Evolutionary conservation across 2,797 vertebrate genomes (phyloP).

Genomic region (Chelon auratus): DNA sequence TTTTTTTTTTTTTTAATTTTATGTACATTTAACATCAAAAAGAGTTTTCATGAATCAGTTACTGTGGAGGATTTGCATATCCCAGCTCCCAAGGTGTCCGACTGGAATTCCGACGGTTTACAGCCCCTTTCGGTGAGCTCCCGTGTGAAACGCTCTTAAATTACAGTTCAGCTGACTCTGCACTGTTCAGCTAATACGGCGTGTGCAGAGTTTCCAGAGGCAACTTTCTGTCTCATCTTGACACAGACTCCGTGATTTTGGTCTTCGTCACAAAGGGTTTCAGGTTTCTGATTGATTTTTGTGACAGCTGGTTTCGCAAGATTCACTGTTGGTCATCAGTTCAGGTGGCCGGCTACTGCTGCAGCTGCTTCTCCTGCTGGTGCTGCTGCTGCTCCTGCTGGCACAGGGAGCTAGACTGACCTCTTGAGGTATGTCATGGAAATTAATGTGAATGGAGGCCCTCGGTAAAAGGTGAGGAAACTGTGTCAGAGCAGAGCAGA

Average conservation of each 20-base stretch:
- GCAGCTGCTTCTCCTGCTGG: neutral
- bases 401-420: slow-evolving; percentile 73
- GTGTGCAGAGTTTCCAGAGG: neutral
- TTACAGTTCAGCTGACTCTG: neutral
- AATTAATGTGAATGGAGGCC: slow-evolving; percentile 27
- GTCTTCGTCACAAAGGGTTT: neutral
- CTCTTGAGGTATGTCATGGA: slow-evolving; percentile 75
- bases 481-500: neutral
- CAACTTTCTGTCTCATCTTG: neutral
- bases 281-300: neutral
- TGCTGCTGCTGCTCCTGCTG: slow-evolving; percentile 9
- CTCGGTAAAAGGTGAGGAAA: neutral
- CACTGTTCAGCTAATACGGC: neutral
- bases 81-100: too few relatives aligned
- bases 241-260: neutral
- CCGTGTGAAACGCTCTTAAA: neutral
- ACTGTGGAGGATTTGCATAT: too few relatives aligned
- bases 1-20: neutral
- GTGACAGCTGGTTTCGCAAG: neutral
- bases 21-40: neutral
- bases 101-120: too few relatives aligned
- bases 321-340: slow-evolving; percentile 25
- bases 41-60: neutral
- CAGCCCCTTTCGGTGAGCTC: too few relatives aligned
- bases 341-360: slow-evolving; percentile 30